Conservation (phyloP, 30 jellyfish, hydroid and myxozoan species). For the Clytia hemisphaerica region DNA sequence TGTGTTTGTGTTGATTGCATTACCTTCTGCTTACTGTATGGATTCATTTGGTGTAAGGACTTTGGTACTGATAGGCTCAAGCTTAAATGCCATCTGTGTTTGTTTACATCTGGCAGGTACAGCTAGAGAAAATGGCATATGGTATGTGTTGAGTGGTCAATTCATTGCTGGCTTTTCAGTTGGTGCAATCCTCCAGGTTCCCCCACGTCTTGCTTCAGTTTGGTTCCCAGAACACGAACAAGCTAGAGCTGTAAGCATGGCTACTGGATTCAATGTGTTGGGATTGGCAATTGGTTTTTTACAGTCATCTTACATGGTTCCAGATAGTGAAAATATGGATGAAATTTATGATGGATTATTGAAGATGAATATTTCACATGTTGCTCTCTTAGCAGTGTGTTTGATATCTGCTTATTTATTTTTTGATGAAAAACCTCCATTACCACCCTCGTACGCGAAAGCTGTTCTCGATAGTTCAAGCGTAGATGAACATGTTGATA, state of each 20-base stretch:
- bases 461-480: not conserved
- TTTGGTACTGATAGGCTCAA: not conserved
- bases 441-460: not conserved
- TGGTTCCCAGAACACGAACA: constrained; percentile 4
- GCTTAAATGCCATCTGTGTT: not conserved
- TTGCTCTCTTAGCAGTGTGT: not conserved
- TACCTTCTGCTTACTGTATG: constrained; percentile 56
- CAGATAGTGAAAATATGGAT: not conserved
- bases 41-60: constrained; percentile 11
- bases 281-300: not conserved
- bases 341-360: not conserved
- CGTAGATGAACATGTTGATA: too few relatives aligned
- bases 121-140: not conserved
- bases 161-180: not conserved
- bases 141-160: not conserved
- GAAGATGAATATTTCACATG: not conserved
- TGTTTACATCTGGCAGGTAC: not conserved
- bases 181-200: not conserved
- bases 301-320: not conserved
- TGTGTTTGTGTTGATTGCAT: constrained; percentile 38
- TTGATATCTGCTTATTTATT: not conserved
- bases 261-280: not conserved
- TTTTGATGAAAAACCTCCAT: constrained; percentile 4
- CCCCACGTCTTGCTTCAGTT: not conserved
- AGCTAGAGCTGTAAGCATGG: not conserved